Conservation (phyloP, 2,888 invertebrate species). For the Phortica magna region DNA sequence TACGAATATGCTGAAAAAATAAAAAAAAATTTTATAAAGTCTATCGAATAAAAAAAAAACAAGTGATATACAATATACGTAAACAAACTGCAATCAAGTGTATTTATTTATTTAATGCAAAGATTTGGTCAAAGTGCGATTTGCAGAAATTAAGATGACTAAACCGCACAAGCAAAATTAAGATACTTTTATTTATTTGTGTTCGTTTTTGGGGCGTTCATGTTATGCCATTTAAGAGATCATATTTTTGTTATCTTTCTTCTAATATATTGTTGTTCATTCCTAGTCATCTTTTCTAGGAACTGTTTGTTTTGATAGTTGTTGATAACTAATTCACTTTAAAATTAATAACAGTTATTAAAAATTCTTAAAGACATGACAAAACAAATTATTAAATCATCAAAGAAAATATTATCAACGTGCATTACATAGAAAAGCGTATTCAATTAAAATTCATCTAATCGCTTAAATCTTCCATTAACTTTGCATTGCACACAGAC, state of each 20-base stretch:
- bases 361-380: not conserved
- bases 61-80: no score
- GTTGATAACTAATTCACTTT: no score
- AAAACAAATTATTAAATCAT: not conserved
- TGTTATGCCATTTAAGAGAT: no score
- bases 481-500: conserved; percentile 30
- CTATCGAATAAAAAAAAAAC: not conserved
- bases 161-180: no score
- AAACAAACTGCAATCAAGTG: not conserved
- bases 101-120: conserved; percentile 12
- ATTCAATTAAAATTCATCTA: not conserved
- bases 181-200: no score
- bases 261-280: no score
- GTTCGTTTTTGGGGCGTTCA: no score
- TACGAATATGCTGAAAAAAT: not conserved
- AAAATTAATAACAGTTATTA: not conserved
- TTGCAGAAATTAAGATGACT: no score
- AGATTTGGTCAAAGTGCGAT: no score
- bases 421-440: not conserved
- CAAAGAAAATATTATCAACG: not conserved
- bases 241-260: no score
- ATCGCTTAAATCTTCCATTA: conserved; percentile 43
- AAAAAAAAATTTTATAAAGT: not conserved
- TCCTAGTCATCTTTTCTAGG: no score
- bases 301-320: no score